These are phyloP conservation scores for Serranochromis macrocephalus DNA, from an alignment of 2,113 vertebrate genomes.

Conservation along the genomic window DNA sequence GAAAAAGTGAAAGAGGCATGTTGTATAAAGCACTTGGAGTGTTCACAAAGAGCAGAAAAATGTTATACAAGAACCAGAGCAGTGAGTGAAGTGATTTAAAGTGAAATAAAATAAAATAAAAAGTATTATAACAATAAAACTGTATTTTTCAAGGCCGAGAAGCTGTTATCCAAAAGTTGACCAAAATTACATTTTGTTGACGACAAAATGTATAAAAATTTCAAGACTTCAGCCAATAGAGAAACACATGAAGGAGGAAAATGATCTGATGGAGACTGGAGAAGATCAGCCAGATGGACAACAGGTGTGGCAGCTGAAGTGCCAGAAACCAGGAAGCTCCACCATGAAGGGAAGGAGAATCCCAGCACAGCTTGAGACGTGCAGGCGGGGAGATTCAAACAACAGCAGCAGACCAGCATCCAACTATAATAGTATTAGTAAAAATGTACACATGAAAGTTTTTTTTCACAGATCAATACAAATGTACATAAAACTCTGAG, in stretches of 20 bases:
- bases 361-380: neutral
- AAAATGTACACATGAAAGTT: neutral
- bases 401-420: neutral
- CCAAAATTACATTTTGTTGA: neutral
- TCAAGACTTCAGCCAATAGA: neutral
- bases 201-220: neutral
- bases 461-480: neutral
- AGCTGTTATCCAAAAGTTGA: neutral
- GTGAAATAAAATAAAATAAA: neutral
- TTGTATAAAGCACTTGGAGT: neutral
- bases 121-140: neutral
- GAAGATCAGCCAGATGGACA: neutral
- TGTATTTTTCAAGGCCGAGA: neutral
- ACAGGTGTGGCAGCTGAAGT: neutral
- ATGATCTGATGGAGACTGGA: neutral
- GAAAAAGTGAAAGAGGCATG: neutral
- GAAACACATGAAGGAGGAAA: neutral
- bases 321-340: neutral
- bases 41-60: neutral
- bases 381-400: neutral
- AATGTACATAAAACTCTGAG: neutral
- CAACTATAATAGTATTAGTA: fast-evolving
- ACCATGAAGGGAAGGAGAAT: neutral
- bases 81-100: neutral
- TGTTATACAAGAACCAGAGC: neutral